Base-by-base conservation (phyloP, 1,140 invertebrate species). In the Lepidurus arcticus region DNA sequence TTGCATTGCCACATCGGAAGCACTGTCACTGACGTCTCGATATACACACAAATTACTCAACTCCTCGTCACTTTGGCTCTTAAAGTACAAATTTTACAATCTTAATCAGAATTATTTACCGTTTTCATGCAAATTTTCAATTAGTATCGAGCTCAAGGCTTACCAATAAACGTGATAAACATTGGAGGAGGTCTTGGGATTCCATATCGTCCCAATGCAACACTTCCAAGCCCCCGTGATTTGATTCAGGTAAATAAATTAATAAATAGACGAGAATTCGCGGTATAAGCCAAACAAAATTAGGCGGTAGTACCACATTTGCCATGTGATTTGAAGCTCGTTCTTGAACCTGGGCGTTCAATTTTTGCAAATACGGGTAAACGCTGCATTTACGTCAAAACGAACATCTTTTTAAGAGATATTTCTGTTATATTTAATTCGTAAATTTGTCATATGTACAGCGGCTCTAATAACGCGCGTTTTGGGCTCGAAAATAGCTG, bases 291-390 rank as follows among this genome's bases (percentile, higher is more conserved):
- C 34, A 34, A 34, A 34, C 34, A 47, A 84, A 87, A 80, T 80
- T 87, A 42, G 86, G 86, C 3, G 86, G 86, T 24, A 85, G 85
- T 16, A 81, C n/a, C 45, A n/a, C 34, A 81, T 9, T 43, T 82
- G 11, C 80, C 78, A 11, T 73, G 65, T 80, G 81, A 82, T 73
- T 47, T 85, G 9, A 82, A 81, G 44, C 78, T 86, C 7, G 81
- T 86, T 42, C 73, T 86, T 0, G 86, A 87, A 80, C 86, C 86
- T 3, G 86, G 86, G 9, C 79, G 86, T 44, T 82, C 81, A 82
- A 74, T 87, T 44, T 81, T 87, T 42, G 86, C 83, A 11, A 83
- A 87, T 81, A 82, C 85, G 1, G 85, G 82, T 42, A 76, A 85
- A 7, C 34, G 34, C 34, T 34, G 34, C 34, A 4, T 34, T 34